Evolutionary conservation across 2,888 invertebrate species (phyloP).

Genomic region (Frankliniella intonsa): DNA sequence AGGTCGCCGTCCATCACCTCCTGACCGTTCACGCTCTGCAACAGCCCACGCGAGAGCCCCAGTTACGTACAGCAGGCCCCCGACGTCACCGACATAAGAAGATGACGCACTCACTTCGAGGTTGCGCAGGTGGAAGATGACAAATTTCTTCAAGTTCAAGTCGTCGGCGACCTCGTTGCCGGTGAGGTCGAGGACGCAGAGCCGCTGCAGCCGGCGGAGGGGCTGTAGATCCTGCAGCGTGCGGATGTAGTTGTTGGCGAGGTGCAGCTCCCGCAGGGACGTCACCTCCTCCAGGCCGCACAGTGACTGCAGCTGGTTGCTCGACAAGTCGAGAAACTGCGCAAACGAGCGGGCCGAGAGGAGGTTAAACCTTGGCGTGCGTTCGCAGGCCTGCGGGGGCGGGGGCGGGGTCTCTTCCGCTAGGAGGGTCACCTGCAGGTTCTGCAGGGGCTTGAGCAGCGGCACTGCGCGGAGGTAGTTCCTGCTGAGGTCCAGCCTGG

Average conservation of each 20-base stretch:
- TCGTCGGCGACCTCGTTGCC: conserved; percentile 1
- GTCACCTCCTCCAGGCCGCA: conserved; percentile 17
- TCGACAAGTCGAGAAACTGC: background rate
- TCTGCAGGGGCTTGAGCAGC: conserved; percentile 1
- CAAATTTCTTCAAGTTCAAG: background rate
- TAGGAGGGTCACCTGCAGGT: background rate
- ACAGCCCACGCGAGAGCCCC: background rate
- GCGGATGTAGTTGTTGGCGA: conserved; percentile 13
- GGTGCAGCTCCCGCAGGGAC: background rate
- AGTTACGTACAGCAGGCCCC: background rate
- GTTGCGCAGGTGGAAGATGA: background rate
- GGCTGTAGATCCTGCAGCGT: background rate
- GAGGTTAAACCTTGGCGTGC: no score
- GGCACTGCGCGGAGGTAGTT: conserved; percentile 9
- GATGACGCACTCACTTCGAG: background rate
- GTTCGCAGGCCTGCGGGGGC: no score
- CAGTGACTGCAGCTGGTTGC: conserved; percentile 14
- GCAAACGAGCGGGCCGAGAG: background rate
- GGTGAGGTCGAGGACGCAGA: background rate
- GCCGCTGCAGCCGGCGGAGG: background rate
- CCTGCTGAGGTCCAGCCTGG: background rate
- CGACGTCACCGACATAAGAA: no score
- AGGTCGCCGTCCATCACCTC: conserved; percentile 13
- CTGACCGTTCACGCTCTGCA: conserved; percentile 7
- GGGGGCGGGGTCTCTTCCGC: no score